A percentile compares a stretch with the other conserved stretches of the same genome.
Conservation (phyloP, 2,888 invertebrate genomes). For the Melanotus villosus region DNA sequence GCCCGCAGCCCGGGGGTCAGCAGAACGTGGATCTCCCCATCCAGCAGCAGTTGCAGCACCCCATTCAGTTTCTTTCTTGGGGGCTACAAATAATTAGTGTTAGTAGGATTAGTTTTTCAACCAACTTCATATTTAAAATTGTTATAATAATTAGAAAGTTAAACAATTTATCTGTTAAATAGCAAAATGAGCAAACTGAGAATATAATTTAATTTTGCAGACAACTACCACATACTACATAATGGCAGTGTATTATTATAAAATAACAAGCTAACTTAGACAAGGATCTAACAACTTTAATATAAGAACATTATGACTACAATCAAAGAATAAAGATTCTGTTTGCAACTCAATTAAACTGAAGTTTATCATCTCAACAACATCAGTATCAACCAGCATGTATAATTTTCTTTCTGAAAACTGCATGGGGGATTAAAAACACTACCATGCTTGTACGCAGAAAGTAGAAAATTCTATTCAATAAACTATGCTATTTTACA, state of each 20-base stretch:
- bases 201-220: too few relatives aligned
- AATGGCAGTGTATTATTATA: too few relatives aligned
- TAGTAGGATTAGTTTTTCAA: constrained; percentile 1
- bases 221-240: too few relatives aligned
- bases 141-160: neutral
- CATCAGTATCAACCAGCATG: neutral
- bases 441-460: neutral
- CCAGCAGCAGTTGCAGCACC: constrained; percentile 63
- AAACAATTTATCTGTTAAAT: neutral
- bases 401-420: neutral
- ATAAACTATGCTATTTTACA: too few relatives aligned
- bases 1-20: constrained; percentile 64
- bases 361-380: too few relatives aligned
- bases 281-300: too few relatives aligned
- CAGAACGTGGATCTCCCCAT: constrained; percentile 70
- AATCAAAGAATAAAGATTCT: neutral
- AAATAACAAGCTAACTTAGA: too few relatives aligned
- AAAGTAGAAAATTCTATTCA: too few relatives aligned
- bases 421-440: neutral
- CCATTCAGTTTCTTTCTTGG: constrained; percentile 72
- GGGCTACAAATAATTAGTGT: constrained; percentile 54
- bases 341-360: neutral
- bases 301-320: too few relatives aligned
- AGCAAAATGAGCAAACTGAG: neutral
- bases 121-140: neutral